Evolutionary conservation across 2,113 vertebrate genomes (phyloP).

Genomic region (Corapipo altera): DNA sequence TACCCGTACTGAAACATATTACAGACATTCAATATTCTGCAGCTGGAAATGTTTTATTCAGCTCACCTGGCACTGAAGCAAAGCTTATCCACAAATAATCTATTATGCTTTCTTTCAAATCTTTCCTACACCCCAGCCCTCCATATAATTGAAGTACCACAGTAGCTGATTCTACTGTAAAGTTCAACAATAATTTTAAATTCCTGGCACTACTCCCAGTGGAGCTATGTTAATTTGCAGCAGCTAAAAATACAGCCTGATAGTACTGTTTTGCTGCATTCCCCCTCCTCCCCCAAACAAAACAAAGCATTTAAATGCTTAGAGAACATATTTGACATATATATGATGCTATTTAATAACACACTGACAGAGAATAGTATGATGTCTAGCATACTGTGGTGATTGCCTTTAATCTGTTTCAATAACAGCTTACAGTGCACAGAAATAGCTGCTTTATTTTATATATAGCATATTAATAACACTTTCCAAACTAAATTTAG

Average conservation of each 20-base stretch:
- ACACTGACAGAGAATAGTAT: not conserved
- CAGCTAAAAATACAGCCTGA: constrained; percentile 52
- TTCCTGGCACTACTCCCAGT: constrained; percentile 54
- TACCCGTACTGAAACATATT: not conserved
- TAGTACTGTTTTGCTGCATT: constrained; percentile 9
- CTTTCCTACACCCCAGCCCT: not conserved
- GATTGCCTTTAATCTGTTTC: constrained; percentile 12
- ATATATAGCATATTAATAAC: not conserved
- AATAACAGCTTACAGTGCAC: not conserved
- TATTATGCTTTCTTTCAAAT: constrained; percentile 24
- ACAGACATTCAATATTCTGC: not conserved
- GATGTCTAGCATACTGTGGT: not conserved
- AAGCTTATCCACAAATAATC: constrained; percentile 7
- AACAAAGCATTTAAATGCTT: constrained; percentile 30
- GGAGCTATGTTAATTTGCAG: constrained; percentile 47
- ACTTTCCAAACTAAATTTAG: not conserved
- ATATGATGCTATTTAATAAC: not conserved
- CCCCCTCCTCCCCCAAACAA: not conserved
- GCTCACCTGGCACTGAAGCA: not conserved
- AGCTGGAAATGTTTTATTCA: constrained; percentile 12
- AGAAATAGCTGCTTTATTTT: constrained; percentile 4
- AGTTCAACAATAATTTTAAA: constrained; percentile 53
- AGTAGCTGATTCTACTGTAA: constrained; percentile 39
- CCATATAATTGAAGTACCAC: not conserved
- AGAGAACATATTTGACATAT: constrained; percentile 2